A percentile compares a stretch with the other conserved stretches of the same genome.
These are phyloP conservation scores for Galaxea fascicularis DNA, from an alignment of 92 coral and sea anemone species.

Conservation along the genomic window DNA sequence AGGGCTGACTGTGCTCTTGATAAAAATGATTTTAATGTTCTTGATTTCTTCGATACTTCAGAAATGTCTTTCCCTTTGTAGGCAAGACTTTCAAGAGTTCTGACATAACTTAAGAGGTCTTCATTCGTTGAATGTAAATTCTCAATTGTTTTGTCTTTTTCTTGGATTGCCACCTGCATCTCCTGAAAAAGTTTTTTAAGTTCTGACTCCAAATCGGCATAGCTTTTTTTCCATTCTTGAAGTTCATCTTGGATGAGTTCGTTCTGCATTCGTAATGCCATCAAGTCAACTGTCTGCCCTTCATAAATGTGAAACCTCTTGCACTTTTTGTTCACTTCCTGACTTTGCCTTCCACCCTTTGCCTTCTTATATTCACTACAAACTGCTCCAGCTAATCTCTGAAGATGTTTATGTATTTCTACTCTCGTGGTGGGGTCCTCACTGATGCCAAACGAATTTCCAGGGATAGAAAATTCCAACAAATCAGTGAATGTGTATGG, in stretches of 20 bases:
- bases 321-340: too few relatives aligned
- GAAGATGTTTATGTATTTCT: slow-evolving; percentile 59
- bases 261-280: too few relatives aligned
- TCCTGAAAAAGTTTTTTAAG: slow-evolving; percentile 64
- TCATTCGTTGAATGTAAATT: slow-evolving; percentile 59
- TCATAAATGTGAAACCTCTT: too few relatives aligned
- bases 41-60: slow-evolving; percentile 65
- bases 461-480: slow-evolving; percentile 70
- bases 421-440: too few relatives aligned
- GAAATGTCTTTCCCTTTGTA: slow-evolving; percentile 72
- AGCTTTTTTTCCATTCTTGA: slow-evolving; percentile 57
- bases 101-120: slow-evolving; percentile 46
- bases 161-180: too few relatives aligned
- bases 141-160: slow-evolving; percentile 57
- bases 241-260: slow-evolving; percentile 59
- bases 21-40: too few relatives aligned
- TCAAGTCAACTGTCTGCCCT: too few relatives aligned
- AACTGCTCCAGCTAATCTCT: slow-evolving; percentile 69
- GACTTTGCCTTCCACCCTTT: slow-evolving; percentile 40
- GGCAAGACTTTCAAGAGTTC: slow-evolving; percentile 33
- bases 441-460: slow-evolving; percentile 46
- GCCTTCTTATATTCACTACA: slow-evolving; percentile 50
- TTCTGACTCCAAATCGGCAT: slow-evolving; percentile 59
- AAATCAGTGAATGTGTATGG: slow-evolving; percentile 36
- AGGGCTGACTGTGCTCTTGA: too few relatives aligned